Evolutionary conservation across 2,888 invertebrate genomes (phyloP).

Genomic region (Cosmopolites sordidus): DNA sequence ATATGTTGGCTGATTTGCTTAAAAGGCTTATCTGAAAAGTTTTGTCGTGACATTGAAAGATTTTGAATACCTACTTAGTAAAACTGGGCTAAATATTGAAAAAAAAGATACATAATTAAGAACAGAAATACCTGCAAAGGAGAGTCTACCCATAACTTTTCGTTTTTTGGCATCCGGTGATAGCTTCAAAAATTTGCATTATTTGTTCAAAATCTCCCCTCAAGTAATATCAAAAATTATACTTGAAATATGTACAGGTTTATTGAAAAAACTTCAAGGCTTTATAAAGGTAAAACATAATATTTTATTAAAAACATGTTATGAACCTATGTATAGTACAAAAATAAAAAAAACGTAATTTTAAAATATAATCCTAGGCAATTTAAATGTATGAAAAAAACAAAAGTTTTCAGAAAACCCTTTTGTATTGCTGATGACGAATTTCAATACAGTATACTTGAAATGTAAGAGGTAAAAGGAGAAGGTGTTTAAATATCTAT

Average conservation of each 20-base stretch:
- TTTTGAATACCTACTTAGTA: conserved; percentile 4
- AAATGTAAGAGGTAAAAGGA: not conserved
- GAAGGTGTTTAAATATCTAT: not conserved
- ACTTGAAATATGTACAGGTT: conserved; percentile 3
- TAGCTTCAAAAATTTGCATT: conserved; percentile 2
- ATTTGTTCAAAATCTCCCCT: conserved; percentile 6
- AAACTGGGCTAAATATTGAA: not conserved
- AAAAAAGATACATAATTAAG: conserved; percentile 5
- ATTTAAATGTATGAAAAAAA: no score
- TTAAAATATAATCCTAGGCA: not conserved
- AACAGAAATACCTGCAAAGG: conserved; percentile 4
- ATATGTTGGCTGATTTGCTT: no score
- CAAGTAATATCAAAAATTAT: conserved; percentile 4
- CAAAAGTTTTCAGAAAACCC: not conserved
- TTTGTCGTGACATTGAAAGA: conserved; percentile 2
- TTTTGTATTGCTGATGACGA: not conserved
- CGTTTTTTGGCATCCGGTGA: conserved; percentile 3
- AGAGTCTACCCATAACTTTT: conserved; percentile 3
- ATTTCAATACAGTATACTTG: not conserved
- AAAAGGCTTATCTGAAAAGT: no score
- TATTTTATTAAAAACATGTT: conserved; percentile 5
- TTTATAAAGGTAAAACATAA: conserved; percentile 2
- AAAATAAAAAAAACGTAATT: not conserved
- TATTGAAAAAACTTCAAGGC: conserved; percentile 3
- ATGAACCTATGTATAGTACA: not conserved